Evolutionary conservation across 2,888 invertebrate species (phyloP).

Genomic region (Elegia similella): DNA sequence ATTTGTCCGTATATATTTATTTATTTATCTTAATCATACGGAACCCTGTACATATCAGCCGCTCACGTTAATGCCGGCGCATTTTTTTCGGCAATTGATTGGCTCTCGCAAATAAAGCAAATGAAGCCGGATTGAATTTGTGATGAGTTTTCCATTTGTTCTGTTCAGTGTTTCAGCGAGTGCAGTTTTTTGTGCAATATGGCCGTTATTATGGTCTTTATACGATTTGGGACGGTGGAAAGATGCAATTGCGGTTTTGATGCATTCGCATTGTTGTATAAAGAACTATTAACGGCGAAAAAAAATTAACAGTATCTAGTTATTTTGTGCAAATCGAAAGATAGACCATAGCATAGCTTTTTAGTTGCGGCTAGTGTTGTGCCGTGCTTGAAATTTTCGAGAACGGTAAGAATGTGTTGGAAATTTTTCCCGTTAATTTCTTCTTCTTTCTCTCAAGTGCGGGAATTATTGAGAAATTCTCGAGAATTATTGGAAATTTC

Average conservation of each 20-base stretch:
- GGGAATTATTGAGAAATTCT: too few relatives aligned
- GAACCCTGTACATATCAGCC: slow-evolving; percentile 31
- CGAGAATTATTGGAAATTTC: too few relatives aligned
- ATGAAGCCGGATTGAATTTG: slow-evolving; percentile 71
- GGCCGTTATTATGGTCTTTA: background rate
- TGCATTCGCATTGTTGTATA: background rate
- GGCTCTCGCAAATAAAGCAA: slow-evolving; percentile 68
- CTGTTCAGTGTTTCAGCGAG: slow-evolving; percentile 28
- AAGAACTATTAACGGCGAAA: too few relatives aligned
- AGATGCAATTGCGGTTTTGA: background rate
- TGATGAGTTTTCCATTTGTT: slow-evolving; percentile 69
- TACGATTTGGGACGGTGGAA: background rate
- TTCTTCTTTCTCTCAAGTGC: too few relatives aligned
- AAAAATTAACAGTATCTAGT: too few relatives aligned
- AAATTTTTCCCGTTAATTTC: too few relatives aligned
- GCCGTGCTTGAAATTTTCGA: too few relatives aligned
- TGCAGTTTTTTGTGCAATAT: slow-evolving; percentile 14
- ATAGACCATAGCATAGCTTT: too few relatives aligned
- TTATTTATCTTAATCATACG: slow-evolving; percentile 30
- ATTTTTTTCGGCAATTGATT: slow-evolving; percentile 75
- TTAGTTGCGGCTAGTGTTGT: too few relatives aligned
- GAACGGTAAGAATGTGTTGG: too few relatives aligned
- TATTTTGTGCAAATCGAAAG: too few relatives aligned
- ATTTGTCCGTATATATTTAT: too few relatives aligned
- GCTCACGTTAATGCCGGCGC: slow-evolving; percentile 22